Evolutionary conservation across 2,888 invertebrate species (phyloP).

Genomic region (Sinopyrophorus schimmeli): DNA sequence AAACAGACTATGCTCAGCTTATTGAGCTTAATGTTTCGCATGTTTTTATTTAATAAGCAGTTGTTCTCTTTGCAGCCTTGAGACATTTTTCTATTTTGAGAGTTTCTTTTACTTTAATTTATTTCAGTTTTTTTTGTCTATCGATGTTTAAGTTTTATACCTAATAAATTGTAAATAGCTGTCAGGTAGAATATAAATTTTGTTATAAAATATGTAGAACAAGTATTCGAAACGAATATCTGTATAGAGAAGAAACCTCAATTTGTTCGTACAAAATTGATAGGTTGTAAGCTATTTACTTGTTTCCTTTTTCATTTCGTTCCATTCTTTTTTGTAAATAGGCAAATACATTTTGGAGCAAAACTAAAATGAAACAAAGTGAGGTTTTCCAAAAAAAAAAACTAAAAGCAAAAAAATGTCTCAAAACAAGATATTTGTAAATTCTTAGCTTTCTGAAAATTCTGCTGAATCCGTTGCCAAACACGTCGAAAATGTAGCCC

Average conservation of each 20-base stretch:
- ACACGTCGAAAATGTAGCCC: constrained; percentile 14
- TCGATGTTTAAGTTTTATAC: constrained; percentile 20
- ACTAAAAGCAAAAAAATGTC: constrained; percentile 28
- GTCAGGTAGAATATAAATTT: constrained; percentile 33
- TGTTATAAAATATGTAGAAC: too few relatives aligned
- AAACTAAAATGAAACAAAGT: constrained; percentile 30
- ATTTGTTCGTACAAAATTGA: constrained; percentile 39
- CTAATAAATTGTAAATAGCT: constrained; percentile 20
- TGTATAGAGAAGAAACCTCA: constrained; percentile 36
- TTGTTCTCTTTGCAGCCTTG: constrained; percentile 38
- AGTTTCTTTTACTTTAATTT: constrained; percentile 20
- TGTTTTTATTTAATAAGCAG: constrained; percentile 36
- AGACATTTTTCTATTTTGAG: constrained; percentile 37
- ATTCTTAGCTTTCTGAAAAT: constrained; percentile 29
- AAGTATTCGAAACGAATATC: constrained; percentile 16
- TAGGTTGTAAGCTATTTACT: constrained; percentile 39
- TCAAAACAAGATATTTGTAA: constrained; percentile 33
- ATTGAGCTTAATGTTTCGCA: constrained; percentile 24
- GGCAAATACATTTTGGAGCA: constrained; percentile 12
- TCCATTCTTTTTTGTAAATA: constrained; percentile 38
- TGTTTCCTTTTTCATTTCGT: too few relatives aligned
- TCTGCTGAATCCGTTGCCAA: constrained; percentile 30
- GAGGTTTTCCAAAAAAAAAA: constrained; percentile 32
- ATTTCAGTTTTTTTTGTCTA: constrained; percentile 16
- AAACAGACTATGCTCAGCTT: constrained; percentile 30